phyloP scores from a whole-genome alignment of 2,797 vertebrate genomes.

The Thalassophryne amazonica region DNA sequence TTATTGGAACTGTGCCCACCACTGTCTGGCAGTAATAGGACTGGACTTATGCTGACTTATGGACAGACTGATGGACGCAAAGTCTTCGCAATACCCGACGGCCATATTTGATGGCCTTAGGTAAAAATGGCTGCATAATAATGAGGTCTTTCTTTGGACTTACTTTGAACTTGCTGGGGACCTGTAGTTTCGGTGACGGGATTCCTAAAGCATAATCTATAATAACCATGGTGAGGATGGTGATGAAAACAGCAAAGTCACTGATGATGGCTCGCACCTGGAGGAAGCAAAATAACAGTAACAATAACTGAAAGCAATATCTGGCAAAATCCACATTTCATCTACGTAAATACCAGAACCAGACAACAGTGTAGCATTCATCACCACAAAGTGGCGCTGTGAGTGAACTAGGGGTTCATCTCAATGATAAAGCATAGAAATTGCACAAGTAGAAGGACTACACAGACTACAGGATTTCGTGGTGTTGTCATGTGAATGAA shows the following conservation, averaged over 20 bases:
- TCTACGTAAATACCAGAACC: not conserved
- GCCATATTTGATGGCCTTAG: too few species aligned
- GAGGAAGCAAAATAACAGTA: conserved; percentile 2
- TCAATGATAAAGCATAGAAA: conserved; percentile 44
- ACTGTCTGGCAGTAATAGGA: too few species aligned
- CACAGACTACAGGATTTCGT: conserved; percentile 1
- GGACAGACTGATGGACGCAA: too few species aligned
- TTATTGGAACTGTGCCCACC: too few species aligned
- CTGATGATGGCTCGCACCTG: conserved; percentile 94
- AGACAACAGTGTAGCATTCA: not conserved
- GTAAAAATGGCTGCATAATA: not conserved
- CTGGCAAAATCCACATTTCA: not conserved
- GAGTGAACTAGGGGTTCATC: conserved; percentile 40
- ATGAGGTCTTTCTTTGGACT: conserved; percentile 17
- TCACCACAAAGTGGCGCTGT: conserved; percentile 46
- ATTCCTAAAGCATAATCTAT: conserved; percentile 92
- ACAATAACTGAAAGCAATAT: too few species aligned
- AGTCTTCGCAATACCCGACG: too few species aligned
- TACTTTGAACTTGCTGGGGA: conserved; percentile 97
- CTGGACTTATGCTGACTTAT: too few species aligned
- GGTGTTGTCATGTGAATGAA: not conserved
- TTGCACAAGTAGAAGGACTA: conserved; percentile 3
- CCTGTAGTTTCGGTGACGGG: conserved; percentile 94
- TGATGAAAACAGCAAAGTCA: conserved; percentile 98
- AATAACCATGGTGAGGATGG: conserved; percentile 93